phyloP scores from a whole-genome alignment of 2,888 invertebrate genomes.

The Galerucella calmariensis region DNA sequence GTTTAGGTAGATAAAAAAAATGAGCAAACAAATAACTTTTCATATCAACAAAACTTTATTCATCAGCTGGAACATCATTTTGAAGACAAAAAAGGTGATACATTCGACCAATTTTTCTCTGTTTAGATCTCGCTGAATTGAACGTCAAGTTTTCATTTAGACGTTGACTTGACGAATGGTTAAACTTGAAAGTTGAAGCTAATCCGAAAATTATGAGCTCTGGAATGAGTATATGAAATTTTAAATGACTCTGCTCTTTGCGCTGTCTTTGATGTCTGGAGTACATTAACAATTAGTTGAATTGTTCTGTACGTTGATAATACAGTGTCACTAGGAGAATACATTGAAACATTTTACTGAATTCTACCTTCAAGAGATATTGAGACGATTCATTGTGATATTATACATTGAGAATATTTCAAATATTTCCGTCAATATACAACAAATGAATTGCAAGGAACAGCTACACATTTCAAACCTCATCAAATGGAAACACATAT shows the following conservation, averaged over 20 bases:
- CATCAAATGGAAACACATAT: no score
- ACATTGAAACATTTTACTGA: no score
- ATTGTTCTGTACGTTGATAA: neutral
- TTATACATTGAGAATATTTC: no score
- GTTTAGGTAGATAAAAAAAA: slow-evolving; percentile 1
- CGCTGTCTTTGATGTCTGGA: neutral
- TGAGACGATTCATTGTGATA: no score
- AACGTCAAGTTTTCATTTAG: slow-evolving; percentile 13
- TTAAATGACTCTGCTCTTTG: neutral
- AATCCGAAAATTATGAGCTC: neutral
- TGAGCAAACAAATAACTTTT: slow-evolving; percentile 11
- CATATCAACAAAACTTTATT: slow-evolving; percentile 10
- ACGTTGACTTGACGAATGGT: slow-evolving; percentile 12
- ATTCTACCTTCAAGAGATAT: no score
- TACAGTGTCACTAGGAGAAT: no score
- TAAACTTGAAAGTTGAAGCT: neutral
- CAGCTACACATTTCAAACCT: no score
- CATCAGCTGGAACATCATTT: slow-evolving; percentile 6
- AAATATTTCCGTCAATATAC: no score
- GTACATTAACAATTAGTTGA: neutral
- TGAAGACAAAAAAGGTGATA: slow-evolving; percentile 8
- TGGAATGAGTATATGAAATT: neutral
- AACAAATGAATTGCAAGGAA: no score
- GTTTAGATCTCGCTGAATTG: slow-evolving; percentile 9
- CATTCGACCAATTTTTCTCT: slow-evolving; percentile 8